phyloP scores from a whole-genome alignment of 1,140 invertebrate species.

The Hormaphis cornu region DNA sequence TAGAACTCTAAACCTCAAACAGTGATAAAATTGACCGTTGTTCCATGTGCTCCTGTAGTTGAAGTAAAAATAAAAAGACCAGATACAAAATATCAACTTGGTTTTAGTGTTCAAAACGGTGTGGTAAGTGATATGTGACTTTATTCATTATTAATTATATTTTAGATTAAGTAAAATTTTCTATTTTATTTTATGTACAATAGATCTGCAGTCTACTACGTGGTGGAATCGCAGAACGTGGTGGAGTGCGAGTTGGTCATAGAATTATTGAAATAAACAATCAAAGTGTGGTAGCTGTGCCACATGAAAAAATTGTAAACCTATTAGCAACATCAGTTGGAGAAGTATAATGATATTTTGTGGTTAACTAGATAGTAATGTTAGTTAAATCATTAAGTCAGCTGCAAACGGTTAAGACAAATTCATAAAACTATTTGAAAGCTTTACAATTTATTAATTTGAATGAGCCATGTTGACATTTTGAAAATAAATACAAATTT shows the following conservation, averaged over 20 bases:
- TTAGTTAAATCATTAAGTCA: no score
- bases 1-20: constrained; percentile 91
- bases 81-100: constrained; percentile 98
- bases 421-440: no score
- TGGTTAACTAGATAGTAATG: no score
- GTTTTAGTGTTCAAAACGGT: constrained; percentile 99
- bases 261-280: constrained; percentile 99
- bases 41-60: constrained; percentile 98
- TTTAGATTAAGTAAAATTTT: constrained; percentile 24
- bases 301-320: constrained; percentile 98
- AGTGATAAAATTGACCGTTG: constrained; percentile 95
- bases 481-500: no score
- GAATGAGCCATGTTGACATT: no score
- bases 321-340: constrained; percentile 96
- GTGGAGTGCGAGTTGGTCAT: constrained; percentile 96
- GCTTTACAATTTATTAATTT: no score
- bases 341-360: constrained; percentile 59
- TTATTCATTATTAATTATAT: constrained; percentile 21
- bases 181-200: constrained; percentile 25
- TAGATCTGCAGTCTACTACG: constrained; percentile 95
- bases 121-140: constrained; percentile 61
- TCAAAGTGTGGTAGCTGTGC: constrained; percentile 96
- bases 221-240: constrained; percentile 96
- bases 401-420: no score
- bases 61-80: constrained; percentile 99